Percentiles rank a stretch among this genome's conserved stretches.
Evolutionary conservation across 2,888 invertebrate species (phyloP).

Genomic region (Nephrocerus scutellatus): DNA sequence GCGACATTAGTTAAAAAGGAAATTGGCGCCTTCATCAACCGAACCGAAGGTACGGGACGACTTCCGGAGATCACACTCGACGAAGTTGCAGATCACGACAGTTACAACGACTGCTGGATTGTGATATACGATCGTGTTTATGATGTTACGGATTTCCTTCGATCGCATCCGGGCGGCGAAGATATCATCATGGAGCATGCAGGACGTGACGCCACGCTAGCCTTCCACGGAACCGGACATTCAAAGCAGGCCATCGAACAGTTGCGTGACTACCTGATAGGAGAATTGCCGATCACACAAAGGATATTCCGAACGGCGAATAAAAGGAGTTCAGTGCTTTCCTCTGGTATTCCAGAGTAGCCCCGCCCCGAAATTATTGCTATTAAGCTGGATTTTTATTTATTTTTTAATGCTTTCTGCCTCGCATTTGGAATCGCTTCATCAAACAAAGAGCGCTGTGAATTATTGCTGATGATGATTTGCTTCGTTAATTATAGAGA

Average conservation of each 20-base stretch:
- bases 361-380: neutral
- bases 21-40: too few relatives aligned
- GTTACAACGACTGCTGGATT: slow-evolving; percentile 70
- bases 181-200: slow-evolving; percentile 78
- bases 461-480: too few relatives aligned
- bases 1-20: neutral
- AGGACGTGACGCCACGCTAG: slow-evolving; percentile 75
- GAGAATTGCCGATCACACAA: slow-evolving; percentile 66
- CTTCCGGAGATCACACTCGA: slow-evolving; percentile 55
- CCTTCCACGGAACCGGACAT: slow-evolving; percentile 75
- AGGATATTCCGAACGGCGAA: slow-evolving; percentile 57
- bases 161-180: slow-evolving; percentile 75
- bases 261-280: slow-evolving; percentile 66
- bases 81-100: slow-evolving; percentile 71
- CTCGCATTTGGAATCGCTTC: too few relatives aligned
- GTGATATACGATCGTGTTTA: slow-evolving; percentile 82
- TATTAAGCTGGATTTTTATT: neutral
- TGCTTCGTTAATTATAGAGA: too few relatives aligned
- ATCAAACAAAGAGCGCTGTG: too few relatives aligned
- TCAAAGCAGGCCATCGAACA: slow-evolving; percentile 58
- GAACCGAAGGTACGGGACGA: slow-evolving; percentile 6
- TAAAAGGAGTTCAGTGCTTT: slow-evolving; percentile 30
- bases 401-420: too few relatives aligned
- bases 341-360: slow-evolving; percentile 40
- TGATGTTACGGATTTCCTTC: slow-evolving; percentile 69